Evolutionary conservation across 2,888 invertebrate species (phyloP).

Genomic region (Mystacides longicornis): DNA sequence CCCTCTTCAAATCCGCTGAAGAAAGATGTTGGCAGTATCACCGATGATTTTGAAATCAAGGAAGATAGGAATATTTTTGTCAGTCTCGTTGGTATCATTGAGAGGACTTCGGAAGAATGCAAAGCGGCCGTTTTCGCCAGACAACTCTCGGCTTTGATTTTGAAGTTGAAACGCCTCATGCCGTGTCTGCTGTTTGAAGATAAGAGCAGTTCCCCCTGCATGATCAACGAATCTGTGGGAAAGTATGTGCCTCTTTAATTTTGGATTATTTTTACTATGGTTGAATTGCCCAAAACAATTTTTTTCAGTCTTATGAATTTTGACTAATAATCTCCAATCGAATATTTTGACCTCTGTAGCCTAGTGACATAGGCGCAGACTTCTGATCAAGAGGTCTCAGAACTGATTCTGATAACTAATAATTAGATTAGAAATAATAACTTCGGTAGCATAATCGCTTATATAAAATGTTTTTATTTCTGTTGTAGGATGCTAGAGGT

Average conservation of each 20-base stretch:
- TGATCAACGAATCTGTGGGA: conserved; percentile 21
- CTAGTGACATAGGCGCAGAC: no score
- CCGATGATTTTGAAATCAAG: conserved; percentile 12
- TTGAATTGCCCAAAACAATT: no score
- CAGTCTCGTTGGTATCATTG: conserved; percentile 18
- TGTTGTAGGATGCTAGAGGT: conserved; percentile 22
- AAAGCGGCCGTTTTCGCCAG: conserved; percentile 20
- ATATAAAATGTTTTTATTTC: neutral
- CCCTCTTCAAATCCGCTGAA: neutral
- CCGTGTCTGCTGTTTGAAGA: conserved; percentile 20
- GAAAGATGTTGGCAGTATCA: conserved; percentile 7
- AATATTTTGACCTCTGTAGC: no score
- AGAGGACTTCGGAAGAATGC: conserved; percentile 19
- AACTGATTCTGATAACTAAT: no score
- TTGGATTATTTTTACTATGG: no score
- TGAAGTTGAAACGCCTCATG: conserved; percentile 18
- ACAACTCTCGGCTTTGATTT: conserved; percentile 18
- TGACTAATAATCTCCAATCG: no score
- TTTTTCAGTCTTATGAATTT: no score
- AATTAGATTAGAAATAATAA: no score
- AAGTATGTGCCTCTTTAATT: conserved; percentile 16
- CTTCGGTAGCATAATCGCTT: no score
- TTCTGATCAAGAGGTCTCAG: no score
- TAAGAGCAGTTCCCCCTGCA: conserved; percentile 17
- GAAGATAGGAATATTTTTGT: conserved; percentile 22